Conservation (phyloP, 2,888 invertebrate species). For the Endomychus coccineus region DNA sequence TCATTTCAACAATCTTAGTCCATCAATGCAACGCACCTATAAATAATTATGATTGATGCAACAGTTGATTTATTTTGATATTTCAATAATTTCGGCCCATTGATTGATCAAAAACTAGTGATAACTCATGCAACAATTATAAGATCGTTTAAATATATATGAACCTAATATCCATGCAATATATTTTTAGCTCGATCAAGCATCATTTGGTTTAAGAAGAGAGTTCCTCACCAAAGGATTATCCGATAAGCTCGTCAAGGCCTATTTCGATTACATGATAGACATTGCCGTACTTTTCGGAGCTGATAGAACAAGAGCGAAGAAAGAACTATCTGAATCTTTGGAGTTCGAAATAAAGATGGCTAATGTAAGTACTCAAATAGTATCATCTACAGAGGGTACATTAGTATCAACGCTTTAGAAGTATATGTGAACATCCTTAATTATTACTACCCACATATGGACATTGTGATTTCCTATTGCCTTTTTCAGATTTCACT, state of each 20-base stretch:
- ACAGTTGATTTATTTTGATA: too few relatives aligned
- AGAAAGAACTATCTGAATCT: conserved; percentile 66
- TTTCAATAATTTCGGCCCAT: too few relatives aligned
- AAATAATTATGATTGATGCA: too few relatives aligned
- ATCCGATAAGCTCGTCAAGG: conserved; percentile 75
- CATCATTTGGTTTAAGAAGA: conserved; percentile 73
- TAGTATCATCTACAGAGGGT: neutral
- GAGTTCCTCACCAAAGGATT: conserved; percentile 80
- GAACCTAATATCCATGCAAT: neutral
- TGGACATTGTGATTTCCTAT: neutral
- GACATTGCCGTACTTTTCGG: conserved; percentile 81
- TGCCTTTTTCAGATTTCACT: conserved; percentile 63
- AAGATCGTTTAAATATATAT: neutral
- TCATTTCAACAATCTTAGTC: too few relatives aligned
- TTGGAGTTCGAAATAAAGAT: conserved; percentile 82
- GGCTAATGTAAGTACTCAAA: conserved; percentile 65
- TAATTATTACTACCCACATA: too few relatives aligned
- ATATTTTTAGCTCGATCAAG: conserved; percentile 70
- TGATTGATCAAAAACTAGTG: too few relatives aligned
- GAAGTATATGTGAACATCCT: too few relatives aligned
- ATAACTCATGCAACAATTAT: too few relatives aligned
- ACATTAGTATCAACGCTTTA: too few relatives aligned
- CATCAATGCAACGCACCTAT: too few relatives aligned
- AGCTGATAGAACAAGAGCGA: conserved; percentile 62
- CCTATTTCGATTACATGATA: conserved; percentile 81